These are phyloP conservation scores for Epizoanthus illoricatus DNA, from an alignment of 92 coral and sea anemone genomes.

Conservation along the genomic window DNA sequence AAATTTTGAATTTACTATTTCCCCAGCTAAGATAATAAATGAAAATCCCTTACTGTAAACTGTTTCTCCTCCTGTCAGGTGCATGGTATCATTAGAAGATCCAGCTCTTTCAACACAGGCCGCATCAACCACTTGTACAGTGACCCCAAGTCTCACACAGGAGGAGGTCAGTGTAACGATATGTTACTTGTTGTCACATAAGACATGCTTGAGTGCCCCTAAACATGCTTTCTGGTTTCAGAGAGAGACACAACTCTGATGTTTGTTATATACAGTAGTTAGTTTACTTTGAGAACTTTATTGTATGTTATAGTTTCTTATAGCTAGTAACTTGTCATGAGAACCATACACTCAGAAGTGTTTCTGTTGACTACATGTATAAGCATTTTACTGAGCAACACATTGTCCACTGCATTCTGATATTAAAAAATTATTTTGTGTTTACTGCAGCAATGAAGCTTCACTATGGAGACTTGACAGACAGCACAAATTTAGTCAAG, in stretches of 20 bases:
- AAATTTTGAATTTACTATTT: no score
- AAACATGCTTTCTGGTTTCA: no score
- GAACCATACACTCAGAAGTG: no score
- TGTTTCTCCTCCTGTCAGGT: constrained; percentile 54
- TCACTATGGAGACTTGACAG: constrained; percentile 97
- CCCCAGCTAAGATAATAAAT: neutral
- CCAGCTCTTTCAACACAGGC: constrained; percentile 96
- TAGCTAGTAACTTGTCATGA: no score
- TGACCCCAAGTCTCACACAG: constrained; percentile 71
- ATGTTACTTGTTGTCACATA: neutral
- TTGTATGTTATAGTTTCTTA: no score
- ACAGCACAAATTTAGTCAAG: constrained; percentile 95
- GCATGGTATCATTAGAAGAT: constrained; percentile 93
- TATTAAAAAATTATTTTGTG: neutral
- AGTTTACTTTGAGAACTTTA: no score
- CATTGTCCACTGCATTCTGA: neutral
- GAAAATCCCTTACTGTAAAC: neutral
- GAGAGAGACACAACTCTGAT: no score
- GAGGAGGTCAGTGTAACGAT: constrained; percentile 66
- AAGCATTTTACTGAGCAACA: no score
- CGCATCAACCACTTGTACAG: constrained; percentile 89
- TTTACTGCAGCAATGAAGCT: constrained; percentile 68
- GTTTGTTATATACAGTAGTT: no score
- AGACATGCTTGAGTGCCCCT: no score
- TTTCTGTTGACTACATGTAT: no score